Percentiles rank a stretch among this genome's conserved stretches.
Conservation (phyloP, 2,888 invertebrate species). For the Machimus rusticus region DNA sequence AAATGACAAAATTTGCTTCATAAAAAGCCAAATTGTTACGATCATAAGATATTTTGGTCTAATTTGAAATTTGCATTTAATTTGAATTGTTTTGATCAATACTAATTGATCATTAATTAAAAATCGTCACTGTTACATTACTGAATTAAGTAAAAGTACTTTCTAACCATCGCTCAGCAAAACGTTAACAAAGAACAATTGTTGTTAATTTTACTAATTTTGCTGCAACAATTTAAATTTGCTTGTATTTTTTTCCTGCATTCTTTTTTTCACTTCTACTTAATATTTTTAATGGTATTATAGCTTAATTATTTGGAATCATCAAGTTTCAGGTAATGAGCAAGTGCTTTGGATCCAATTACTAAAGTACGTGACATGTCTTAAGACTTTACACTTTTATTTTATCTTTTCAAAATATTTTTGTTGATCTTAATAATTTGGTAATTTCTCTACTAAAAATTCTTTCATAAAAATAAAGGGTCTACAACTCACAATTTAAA, state of each 20-base stretch:
- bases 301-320: too few species aligned
- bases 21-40: neutral
- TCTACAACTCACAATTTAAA: neutral
- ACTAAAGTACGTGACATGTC: too few species aligned
- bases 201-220: neutral
- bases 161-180: neutral
- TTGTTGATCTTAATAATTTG: neutral
- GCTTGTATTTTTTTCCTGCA: neutral
- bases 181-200: too few species aligned
- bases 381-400: too few species aligned
- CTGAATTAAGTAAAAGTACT: neutral
- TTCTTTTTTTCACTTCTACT: neutral
- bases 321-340: too few species aligned
- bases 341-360: too few species aligned
- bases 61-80: too few species aligned
- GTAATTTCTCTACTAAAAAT: neutral
- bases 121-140: neutral
- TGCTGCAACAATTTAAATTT: neutral
- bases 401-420: neutral
- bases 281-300: too few species aligned
- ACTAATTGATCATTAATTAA: too few species aligned
- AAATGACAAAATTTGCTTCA: neutral
- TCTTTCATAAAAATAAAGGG: neutral
- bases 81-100: too few species aligned
- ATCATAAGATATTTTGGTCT: neutral